A percentile compares a stretch with the other conserved stretches of the same genome.
These are phyloP conservation scores for Potorous gilbertii DNA, from an alignment of 2,797 vertebrate species.

Conservation along the genomic window DNA sequence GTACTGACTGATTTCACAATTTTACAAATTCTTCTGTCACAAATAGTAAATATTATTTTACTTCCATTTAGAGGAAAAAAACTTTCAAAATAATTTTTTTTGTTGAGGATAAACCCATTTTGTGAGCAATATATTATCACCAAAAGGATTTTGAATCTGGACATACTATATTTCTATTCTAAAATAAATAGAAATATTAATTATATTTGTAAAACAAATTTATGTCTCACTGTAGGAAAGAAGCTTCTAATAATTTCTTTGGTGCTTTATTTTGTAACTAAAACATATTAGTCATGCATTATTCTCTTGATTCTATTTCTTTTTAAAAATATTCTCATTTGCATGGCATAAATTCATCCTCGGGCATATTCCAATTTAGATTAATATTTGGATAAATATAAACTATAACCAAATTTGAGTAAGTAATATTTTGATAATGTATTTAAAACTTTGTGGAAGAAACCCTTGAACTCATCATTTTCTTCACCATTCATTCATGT, in stretches of 20 bases:
- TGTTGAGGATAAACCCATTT: background rate
- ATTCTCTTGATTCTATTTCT: background rate
- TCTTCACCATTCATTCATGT: conserved; percentile 39
- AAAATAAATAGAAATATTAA: conserved; percentile 34
- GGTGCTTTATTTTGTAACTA: conserved; percentile 20
- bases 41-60: conserved; percentile 6
- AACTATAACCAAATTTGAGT: background rate
- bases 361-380: conserved; percentile 29
- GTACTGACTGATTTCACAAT: background rate
- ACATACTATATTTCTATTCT: conserved; percentile 26
- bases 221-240: conserved; percentile 40
- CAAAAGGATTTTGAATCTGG: conserved; percentile 25
- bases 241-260: conserved; percentile 49
- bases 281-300: conserved; percentile 32
- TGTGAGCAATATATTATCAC: conserved; percentile 13
- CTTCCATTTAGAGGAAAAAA: conserved; percentile 21
- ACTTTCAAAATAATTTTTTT: conserved; percentile 31
- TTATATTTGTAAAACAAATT: conserved; percentile 25
- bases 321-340: conserved; percentile 20
- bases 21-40: conserved; percentile 39
- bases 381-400: conserved; percentile 8
- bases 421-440: conserved; percentile 17
- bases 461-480: conserved; percentile 29
- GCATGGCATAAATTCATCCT: background rate
- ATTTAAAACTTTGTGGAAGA: conserved; percentile 52